Evolutionary conservation across 2,797 vertebrate species (phyloP), one percentile per base, ranked within the genome.

Genomic region (Esox lucius): DNA sequence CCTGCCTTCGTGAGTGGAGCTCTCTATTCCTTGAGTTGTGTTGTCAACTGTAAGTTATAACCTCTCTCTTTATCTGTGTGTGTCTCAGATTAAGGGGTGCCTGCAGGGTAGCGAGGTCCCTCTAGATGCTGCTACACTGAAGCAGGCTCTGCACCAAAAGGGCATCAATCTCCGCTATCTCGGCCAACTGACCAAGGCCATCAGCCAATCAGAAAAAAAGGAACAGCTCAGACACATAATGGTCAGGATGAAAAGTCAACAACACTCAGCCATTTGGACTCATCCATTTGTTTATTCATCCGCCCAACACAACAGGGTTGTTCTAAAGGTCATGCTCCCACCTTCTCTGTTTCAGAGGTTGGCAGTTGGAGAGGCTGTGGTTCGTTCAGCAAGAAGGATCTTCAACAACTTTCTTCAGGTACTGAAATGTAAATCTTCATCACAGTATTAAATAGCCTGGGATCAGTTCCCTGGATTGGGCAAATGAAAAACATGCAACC

Each of bases 161-260:
- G 95, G 95, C 80, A 93, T 95, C 84, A 96, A 94, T 79, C 87
- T 96, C 1, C 93, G 95, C 0, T 96, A 96, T 82, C 82, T 95
- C 61, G 95, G 94, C 24, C 87, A 92, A 42, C 81, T 96, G 49
- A 69, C 90, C 70, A 90, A 87, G 28, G 71, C 85, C 70, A 87
- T 95, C 77, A 84, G 61, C 78, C 90, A 91, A 24, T 91, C 91
- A 71, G 91, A 95, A 77, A 82, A 91, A 79, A 92, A 85, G 72
- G 88, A 93, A 56, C 72, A 68, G 28, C 89, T 96, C 78, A 92
- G 94, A 75, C 93, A 95, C 80, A 90, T 95, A 76, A 89, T 79
- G 86, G 95, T 96, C 83, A 48, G 91, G 42, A 17, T 35, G 13
- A 4, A 65, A 65, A 31, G 28, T 65, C 28, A 65, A 1, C 62